Base-by-base conservation (phyloP, 2,888 invertebrate species). In the Boloria selene region DNA sequence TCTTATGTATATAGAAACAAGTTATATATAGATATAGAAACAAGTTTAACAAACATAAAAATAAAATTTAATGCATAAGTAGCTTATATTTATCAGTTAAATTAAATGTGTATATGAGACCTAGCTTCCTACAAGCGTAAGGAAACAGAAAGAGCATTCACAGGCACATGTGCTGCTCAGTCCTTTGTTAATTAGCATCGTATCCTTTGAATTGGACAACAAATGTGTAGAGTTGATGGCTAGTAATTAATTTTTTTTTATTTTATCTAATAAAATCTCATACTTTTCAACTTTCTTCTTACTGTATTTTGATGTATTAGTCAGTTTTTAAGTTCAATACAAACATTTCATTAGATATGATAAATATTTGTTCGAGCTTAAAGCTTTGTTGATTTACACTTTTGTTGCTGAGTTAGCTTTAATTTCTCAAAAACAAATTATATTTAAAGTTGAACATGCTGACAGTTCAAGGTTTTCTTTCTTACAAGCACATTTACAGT, bases 171-270 rank as follows among this genome's bases (percentile, higher is more conserved):
- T 83, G 86, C 47, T 75, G 74, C 75, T 79, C 80, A 83, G 78
- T 77, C 83, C 83, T 90, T 90, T 86, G 89, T 87, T 90, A 91
- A 91, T 91, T 90, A 91, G 88, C 88, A 84, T 84, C 82, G 76
- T 86, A 87, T 89, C 88, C 89, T 86, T 73, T 76, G 72, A 71
- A 64, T 53, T 38, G 82, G 68, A 84, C 77, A 84, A 64, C 49
- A 70, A 59, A 72, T 49, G 53, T 16, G 16, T 84, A 70, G 88
- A 88, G 86, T 69, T 61, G 77, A 22, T 4, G 5, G 22, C 10
- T 16, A n/a, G 7, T 5, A 16, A 22, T 51, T 38, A 16, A 22
- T 7, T 45, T 47, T 49, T 13, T 22, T 17, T 7, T 16, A 14
- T 14, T 16, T 49, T 16, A 0, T 13, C 1, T 0, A n/a, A 1